Base-by-base conservation (phyloP, 2,888 invertebrate genomes). In the Drosophila leonis region DNA sequence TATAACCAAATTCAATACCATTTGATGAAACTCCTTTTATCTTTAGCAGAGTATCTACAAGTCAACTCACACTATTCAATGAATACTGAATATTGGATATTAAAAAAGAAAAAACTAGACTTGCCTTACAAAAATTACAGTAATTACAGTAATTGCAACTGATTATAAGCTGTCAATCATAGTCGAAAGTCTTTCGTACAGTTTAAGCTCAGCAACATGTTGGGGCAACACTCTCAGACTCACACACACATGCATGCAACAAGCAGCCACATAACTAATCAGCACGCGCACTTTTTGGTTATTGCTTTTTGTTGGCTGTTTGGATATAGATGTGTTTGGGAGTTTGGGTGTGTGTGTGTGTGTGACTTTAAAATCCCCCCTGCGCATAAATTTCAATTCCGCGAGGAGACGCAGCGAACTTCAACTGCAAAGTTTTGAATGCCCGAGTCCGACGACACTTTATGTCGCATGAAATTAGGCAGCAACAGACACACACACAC, bases 401-500 rank as follows among this genome's bases (percentile, higher is more conserved):
- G 68, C 69, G 84, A 81, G 84, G 77, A 76, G 76, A 54, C 64
- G 59, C 80, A 65, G 62, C 65, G 55, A 75, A 57, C 69, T 82
- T 79, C 65, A 61, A 72, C 70, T 77, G 66, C 51, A 88, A 83
- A 84, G 62, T 84, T 84, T 80, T 78, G 78, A 78, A 80, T 80
- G 67, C 59, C 48, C 18, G 46, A 67, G 52, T 62, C 64, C 62
- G 71, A 60, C 67, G 85, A 68, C 86, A 75, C 81, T 78, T 88
- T 79, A 81, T 88, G 88, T 81, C 86, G 83, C 79, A 72, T 75
- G 86, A 85, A 87, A 87, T 87, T 88, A 88, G 86, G 83, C 83
- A 88, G 69, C 68, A 75, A 72, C 75, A 72, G 64, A 64, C 33
- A 39, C 27, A 44, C 9, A 48, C 18, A 59, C 9, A 59, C 13